Base-by-base conservation (phyloP, 1,140 invertebrate species). In the Lineus longissimus region DNA sequence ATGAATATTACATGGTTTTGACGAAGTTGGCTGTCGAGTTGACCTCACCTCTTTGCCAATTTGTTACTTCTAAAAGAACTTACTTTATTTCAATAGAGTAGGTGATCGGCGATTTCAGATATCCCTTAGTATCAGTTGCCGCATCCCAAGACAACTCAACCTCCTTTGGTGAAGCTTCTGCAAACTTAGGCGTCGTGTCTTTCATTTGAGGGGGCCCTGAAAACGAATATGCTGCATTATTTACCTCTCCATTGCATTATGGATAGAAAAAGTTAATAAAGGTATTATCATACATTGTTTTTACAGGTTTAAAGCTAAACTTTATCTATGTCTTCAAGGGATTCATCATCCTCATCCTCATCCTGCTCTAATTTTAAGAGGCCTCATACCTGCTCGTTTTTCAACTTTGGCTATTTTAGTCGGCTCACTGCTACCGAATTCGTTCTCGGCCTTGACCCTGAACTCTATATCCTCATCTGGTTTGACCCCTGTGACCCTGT, bases 161-260 rank as follows among this genome's bases (percentile, higher is more conserved):
- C 25, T 51, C 47, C n/a, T 51, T n/a, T 4, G 47, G 47, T 7
- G 47, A 6, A 9, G n/a, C n/a, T n/a, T 23, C 47, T n/a, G 6
- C n/a, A 27, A 51, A 51, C 19, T 19, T 51, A 23, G 47, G 47
- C 4, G n/a, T 51, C 9, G 47, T 27, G 47, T 19, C n/a, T 9
- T 19, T 19, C 25, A 51, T 23, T n/a, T 7, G 19, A 6, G 47
- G 47, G 62, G 62, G 19, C 65, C 64, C 56, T 71, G 64, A 6
- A 75, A 74, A 15, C 4, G 4, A 36, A 36, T 7, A 36, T 36
- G 15, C 33, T 36, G 4, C 4, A 7, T 15, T 7, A 36, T 36
- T 36, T 36, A 4, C 4, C 4, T 36, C 6, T 4, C 15, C 6
- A 36, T 36, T 7, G 15, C 33, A 36, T 36, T 36, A 7, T 36